phyloP scores from a whole-genome alignment of 2,888 invertebrate genomes.

The Apodemia zela region DNA sequence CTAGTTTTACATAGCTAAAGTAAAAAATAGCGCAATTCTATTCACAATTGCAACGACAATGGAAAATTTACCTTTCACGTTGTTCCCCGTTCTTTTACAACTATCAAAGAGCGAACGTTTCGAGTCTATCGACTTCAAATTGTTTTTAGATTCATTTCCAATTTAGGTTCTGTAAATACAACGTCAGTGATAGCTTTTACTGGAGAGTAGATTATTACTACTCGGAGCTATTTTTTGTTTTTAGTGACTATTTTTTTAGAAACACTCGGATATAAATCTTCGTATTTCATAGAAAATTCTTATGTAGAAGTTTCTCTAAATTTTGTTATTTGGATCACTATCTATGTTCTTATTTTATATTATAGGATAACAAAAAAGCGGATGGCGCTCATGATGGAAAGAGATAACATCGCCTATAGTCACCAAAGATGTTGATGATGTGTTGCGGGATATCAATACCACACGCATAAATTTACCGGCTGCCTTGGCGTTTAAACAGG shows the following conservation, averaged over 20 bases:
- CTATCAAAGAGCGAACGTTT: conserved; percentile 4
- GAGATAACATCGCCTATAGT: too few species aligned
- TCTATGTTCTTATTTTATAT: too few species aligned
- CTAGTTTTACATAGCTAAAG: not conserved
- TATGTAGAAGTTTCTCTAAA: too few species aligned
- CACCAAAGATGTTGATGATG: too few species aligned
- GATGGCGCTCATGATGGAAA: too few species aligned
- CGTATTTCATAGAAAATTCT: too few species aligned
- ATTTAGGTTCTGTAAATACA: conserved; percentile 15
- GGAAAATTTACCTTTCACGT: conserved; percentile 4
- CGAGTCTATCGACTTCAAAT: not conserved
- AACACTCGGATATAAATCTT: too few species aligned
- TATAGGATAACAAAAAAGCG: too few species aligned
- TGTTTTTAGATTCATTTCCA: conserved; percentile 11
- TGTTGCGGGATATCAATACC: too few species aligned
- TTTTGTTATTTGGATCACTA: too few species aligned
- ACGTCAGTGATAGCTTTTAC: conserved; percentile 1
- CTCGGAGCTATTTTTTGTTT: not conserved
- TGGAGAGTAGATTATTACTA: not conserved
- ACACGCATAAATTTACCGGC: too few species aligned
- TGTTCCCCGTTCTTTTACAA: conserved; percentile 6
- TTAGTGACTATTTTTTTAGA: not conserved
- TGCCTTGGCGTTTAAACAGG: too few species aligned
- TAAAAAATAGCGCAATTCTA: not conserved
- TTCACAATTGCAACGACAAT: not conserved